Conservation (phyloP, 2,888 invertebrate species). For the Drosophila borealis region DNA sequence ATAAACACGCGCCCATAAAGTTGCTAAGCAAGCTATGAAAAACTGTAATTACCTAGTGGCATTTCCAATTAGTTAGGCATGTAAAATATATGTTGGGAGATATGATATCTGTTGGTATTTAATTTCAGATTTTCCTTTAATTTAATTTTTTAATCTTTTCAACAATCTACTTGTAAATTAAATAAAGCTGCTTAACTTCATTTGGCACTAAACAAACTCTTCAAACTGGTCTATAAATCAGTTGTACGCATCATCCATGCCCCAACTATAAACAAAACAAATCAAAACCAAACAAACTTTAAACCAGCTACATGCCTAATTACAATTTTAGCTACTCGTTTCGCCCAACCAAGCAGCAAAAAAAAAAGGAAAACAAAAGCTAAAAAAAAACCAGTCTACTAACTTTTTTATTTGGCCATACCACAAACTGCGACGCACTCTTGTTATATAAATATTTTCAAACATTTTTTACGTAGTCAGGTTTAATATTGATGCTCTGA, state of each 20-base stretch:
- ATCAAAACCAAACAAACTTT: slow-evolving; percentile 19
- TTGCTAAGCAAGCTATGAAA: not conserved
- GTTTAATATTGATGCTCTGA: slow-evolving; percentile 12
- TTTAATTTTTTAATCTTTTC: too few relatives aligned
- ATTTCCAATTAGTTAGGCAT: not conserved
- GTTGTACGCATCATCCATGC: slow-evolving; percentile 9
- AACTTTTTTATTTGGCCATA: slow-evolving; percentile 22
- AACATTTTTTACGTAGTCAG: not conserved
- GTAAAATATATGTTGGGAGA: not conserved
- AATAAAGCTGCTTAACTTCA: too few relatives aligned
- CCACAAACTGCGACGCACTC: slow-evolving; percentile 64
- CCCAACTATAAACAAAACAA: slow-evolving; percentile 8
- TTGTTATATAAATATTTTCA: slow-evolving; percentile 18
- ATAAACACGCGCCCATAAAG: not conserved
- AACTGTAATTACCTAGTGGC: not conserved
- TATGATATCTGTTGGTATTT: too few relatives aligned
- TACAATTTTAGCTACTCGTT: slow-evolving; percentile 46
- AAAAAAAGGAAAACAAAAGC: slow-evolving; percentile 6
- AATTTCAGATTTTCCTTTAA: too few relatives aligned
- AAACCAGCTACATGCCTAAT: slow-evolving; percentile 64
- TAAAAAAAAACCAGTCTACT: slow-evolving; percentile 56
- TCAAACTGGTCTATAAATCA: slow-evolving; percentile 23
- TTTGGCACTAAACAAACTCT: not conserved
- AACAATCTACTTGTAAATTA: too few relatives aligned
- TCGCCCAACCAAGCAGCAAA: slow-evolving; percentile 18